Conservation (phyloP, 2,888 invertebrate genomes). For the Tiliacea citrago region DNA sequence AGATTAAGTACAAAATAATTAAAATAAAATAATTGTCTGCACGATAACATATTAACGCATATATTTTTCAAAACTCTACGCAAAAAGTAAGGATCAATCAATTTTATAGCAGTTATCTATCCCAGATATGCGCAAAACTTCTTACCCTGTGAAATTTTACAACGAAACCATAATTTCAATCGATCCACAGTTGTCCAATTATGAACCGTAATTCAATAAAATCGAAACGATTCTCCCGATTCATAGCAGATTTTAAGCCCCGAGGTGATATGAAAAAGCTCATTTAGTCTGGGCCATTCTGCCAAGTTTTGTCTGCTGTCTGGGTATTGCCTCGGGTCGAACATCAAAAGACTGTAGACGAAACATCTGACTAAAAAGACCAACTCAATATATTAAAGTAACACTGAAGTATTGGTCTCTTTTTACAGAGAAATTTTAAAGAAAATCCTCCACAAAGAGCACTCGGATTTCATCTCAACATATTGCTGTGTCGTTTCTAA, state of each 20-base stretch:
- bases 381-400: slow-evolving; percentile 41
- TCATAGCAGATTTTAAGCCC: slow-evolving; percentile 53
- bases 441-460: slow-evolving; percentile 15
- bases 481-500: slow-evolving; percentile 23
- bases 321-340: slow-evolving; percentile 56
- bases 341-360: slow-evolving; percentile 42
- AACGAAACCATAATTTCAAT: slow-evolving; percentile 19
- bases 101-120: slow-evolving; percentile 1
- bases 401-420: slow-evolving; percentile 11
- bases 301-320: slow-evolving; percentile 57
- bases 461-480: slow-evolving; percentile 29
- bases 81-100: background rate
- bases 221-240: slow-evolving; percentile 44
- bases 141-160: slow-evolving; percentile 28
- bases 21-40: too few species aligned
- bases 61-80: background rate
- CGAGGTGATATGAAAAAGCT: slow-evolving; percentile 65
- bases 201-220: slow-evolving; percentile 59
- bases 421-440: slow-evolving; percentile 29
- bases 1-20: too few species aligned
- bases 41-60: background rate
- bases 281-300: slow-evolving; percentile 57
- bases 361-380: slow-evolving; percentile 16
- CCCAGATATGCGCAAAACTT: background rate
- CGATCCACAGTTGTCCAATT: slow-evolving; percentile 54